Base-by-base conservation (phyloP, 92 coral and sea anemone genomes). In the Phenganax stokvisi region DNA sequence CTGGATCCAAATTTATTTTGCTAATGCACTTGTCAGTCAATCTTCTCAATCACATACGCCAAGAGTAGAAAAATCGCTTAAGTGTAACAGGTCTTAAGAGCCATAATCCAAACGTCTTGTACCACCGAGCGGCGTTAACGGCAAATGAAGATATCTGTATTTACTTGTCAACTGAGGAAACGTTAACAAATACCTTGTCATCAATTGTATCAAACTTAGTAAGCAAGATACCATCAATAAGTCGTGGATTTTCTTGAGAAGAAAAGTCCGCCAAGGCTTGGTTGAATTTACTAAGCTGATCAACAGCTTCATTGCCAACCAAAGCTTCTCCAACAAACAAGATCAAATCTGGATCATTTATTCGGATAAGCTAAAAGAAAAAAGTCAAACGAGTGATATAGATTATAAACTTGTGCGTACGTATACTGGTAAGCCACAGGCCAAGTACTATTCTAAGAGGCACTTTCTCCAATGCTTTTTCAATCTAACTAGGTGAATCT, bases 181-280 rank as follows among this genome's bases (percentile, higher is more conserved):
- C n/a, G 3, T 61, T 12, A 17, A 28, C 12, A 55, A 20, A 30
- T 86, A 94, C 98, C 96, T 94, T 91, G 85, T 94, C 98, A 80
- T 94, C 98, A 74, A 94, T 94, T 61, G 98, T 90, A 85, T 94
- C 98, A 80, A 94, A 94, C 85, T 94, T 94, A 70, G 98, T 94
- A 74, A 94, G 91, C 51, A 94, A 66, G 68, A 94, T 94, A 31
- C 98, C 98, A 69, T 94, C 97, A 75, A 94, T 90, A 65, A 94
- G 88, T 6, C 98, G 92, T n/a, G 98, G 98, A 67, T 88, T 91
- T 53, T 91, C 94, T 77, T 89, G 90, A 74, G 88, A 85, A 9
- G 98, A 94, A 80, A 85, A 91, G 87, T 94, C 98, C 28, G 98
- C 98, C 77, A 94, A 74, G 7, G 98, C 98, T 70, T 94, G 97